Base-by-base conservation (phyloP, 2,888 invertebrate species). In the Hypolimnas misippus region DNA sequence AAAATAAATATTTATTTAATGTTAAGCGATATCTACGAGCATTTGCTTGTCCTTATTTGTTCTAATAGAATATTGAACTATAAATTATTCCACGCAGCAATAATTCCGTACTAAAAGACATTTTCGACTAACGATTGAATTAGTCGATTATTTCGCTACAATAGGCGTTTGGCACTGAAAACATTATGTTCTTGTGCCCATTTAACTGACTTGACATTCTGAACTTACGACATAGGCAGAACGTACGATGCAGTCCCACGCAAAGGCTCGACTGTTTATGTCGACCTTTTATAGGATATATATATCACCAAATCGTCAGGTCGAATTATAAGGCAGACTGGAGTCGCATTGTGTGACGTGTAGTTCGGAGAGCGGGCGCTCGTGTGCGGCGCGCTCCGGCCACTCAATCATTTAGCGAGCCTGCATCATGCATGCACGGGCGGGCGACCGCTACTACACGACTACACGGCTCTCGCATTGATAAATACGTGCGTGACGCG, bases 341-440 rank as follows among this genome's bases (percentile, higher is more conserved):
- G 21, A 10, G 2, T 46, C 19, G 7, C 4, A 21, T 5, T 21
- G 25, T 6, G n/a, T 46, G 6, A 12, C 3, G 42, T 17, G 42
- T 10, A 17, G n/a, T 8, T 40, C 17, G 1, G 35, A 21, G 52
- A 38, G 53, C 38, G 19, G 19, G 49, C 1, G 31, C 8, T 54
- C 38, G 49, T n/a, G n/a, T n/a, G 31, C 35, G 21, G 33, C 8
- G 16, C 42, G 35, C 46, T 33, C n/a, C 52, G 42, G 50, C 10
- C 63, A 60, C 56, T 63, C 58, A 49, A 59, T 65, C 61, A 61
- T 54, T 65, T 57, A 64, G 57, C 53, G 57, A n/a, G 17, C 3
- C 44, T 44, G 44, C 44, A 17, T 44, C 44, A 44, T 44, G 44
- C 44, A 44, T 44, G 44, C 19, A 0, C 14, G 40, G 17, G n/a